Conservation (phyloP, 2,113 vertebrate genomes). For the Leptodactylus fuscus region DNA sequence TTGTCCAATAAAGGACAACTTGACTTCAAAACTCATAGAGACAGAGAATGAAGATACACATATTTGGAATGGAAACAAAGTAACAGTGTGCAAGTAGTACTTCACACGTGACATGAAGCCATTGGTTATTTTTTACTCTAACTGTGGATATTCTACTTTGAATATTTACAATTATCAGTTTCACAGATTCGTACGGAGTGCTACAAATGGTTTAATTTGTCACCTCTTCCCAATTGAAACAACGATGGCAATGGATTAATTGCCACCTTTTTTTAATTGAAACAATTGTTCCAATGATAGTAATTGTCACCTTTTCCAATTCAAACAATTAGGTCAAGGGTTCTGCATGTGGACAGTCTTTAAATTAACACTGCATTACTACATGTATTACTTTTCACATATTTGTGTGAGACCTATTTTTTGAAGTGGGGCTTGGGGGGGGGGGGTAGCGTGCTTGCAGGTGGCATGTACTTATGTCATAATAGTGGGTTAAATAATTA, state of each 20-base stretch:
- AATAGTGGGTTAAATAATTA: no score
- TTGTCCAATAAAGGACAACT: no score
- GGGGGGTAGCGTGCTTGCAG: no score
- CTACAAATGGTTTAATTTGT: constrained; percentile 39
- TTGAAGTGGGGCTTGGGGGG: not conserved
- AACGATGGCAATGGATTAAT: constrained; percentile 47
- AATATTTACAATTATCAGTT: constrained; percentile 46
- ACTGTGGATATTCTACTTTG: constrained; percentile 29
- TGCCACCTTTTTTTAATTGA: constrained; percentile 50
- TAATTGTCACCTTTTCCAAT: constrained; percentile 41
- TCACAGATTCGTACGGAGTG: constrained; percentile 33
- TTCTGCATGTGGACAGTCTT: constrained; percentile 37
- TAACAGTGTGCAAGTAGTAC: not conserved
- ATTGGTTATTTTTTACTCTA: not conserved
- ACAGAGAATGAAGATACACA: not conserved
- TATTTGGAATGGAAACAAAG: not conserved
- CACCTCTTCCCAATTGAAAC: constrained; percentile 35
- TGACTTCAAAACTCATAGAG: no score
- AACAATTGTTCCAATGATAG: constrained; percentile 26
- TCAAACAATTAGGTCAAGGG: constrained; percentile 55
- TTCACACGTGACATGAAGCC: not conserved
- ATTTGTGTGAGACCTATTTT: not conserved
- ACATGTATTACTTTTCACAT: constrained; percentile 32
- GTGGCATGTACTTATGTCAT: no score
- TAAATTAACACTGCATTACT: constrained; percentile 46